Base-by-base conservation (phyloP, 1,140 invertebrate genomes). In the Macrobrachium rosenbergii region DNA sequence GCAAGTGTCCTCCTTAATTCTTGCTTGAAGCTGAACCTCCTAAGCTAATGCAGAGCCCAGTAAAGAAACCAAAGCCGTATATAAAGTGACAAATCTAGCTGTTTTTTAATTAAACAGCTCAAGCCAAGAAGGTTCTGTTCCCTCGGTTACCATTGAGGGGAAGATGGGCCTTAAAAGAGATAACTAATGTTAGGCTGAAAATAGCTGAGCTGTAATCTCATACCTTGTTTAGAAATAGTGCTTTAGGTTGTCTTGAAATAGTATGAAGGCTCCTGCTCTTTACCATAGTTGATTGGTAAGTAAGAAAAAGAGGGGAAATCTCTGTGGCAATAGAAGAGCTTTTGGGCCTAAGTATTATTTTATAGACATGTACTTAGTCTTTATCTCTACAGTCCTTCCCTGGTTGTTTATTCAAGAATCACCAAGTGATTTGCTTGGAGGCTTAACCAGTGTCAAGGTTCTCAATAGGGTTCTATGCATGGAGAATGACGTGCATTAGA, bases 221-320 rank as follows among this genome's bases (percentile, higher is more conserved):
- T 87, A 87, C 85, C 79, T 73, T 81, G 76, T 87, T 80, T 87
- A 87, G 85, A 81, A 87, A 77, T 87, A 87, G 85, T 87, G 72
- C 85, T 87, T 75, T 87, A 87, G 79, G 78, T 75, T 79, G 69
- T 75, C 60, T 52, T 81, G 62, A 19, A 76, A 63, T 87, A 79
- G 76, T 87, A 83, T 28, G 52, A 75, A 63, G 52, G 43, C 72
- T 14, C 69, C 43, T 52, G 58, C 58, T 43, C 72, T 37, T 59
- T 59, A 45, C 28, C 69, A 58, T 73, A 28, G 45, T 28, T 72
- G 69, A 72, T 72, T 72, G 69, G 23, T 23, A 75, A 63, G 37
- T 82, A 69, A 82, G 45, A 28, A 52, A 82, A 69, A 64, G 79
- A 52, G n/a, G 28, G 37, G 21, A 12, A 82, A 69, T 52, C 52